A percentile compares a stretch with the other conserved stretches of the same genome.
Evolutionary conservation across 2,888 invertebrate species (phyloP).

Genomic region (Dynastes maya): DNA sequence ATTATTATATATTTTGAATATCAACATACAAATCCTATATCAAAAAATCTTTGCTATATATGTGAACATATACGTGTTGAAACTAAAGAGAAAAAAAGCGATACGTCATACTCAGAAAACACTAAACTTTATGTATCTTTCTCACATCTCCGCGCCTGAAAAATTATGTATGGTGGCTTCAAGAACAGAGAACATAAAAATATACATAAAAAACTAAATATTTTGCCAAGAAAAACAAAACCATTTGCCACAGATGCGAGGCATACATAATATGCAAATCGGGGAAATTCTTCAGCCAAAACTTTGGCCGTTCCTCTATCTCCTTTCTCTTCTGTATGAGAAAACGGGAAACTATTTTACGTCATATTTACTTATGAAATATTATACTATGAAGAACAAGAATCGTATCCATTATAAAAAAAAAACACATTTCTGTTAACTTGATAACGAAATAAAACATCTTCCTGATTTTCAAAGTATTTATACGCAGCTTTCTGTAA

Average conservation of each 20-base stretch:
- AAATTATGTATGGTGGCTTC: constrained; percentile 1
- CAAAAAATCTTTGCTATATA: too few relatives aligned
- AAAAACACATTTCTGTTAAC: too few relatives aligned
- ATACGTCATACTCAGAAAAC: neutral
- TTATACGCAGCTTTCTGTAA: too few relatives aligned
- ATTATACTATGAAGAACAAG: neutral
- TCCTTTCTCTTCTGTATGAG: neutral
- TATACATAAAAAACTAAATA: constrained; percentile 28
- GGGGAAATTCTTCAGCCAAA: constrained; percentile 7
- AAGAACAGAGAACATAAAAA: neutral
- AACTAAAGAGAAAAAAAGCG: neutral
- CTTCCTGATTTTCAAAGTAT: too few relatives aligned
- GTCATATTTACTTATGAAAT: neutral
- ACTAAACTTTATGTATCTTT: constrained; percentile 1
- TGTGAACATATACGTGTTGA: too few relatives aligned
- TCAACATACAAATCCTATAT: too few relatives aligned
- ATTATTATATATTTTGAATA: too few relatives aligned
- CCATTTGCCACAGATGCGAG: constrained; percentile 16
- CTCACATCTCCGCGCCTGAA: neutral
- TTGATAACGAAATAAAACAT: too few relatives aligned
- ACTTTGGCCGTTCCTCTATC: neutral
- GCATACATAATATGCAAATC: constrained; percentile 27
- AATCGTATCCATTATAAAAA: too few relatives aligned
- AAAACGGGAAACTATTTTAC: neutral
- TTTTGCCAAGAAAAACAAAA: constrained; percentile 23